Evolutionary conservation across 2,113 vertebrate genomes (phyloP), one percentile per base, ranked within the genome.

Genomic region (Hirundichthys speculiger): DNA sequence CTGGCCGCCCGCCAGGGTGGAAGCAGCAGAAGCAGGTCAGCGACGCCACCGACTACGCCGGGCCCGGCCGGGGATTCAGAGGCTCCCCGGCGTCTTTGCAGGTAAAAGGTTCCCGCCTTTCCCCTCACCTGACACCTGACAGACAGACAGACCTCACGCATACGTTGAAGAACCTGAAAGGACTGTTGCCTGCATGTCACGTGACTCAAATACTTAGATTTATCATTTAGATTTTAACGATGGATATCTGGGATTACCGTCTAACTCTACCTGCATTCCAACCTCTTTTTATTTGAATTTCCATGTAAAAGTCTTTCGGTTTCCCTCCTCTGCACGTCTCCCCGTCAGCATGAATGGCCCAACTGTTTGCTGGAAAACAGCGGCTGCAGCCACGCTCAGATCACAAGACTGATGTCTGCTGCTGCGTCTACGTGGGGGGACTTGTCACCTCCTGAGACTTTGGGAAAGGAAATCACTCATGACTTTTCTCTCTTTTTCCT

Each of bases 21-120:
- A 82, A 64, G 40, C 77, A 83, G 70, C 60, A 88, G 92, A 58
- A 27, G 50, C 94, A 95, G 68, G 88, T 93, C 82, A 96, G 90
- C 1, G 88, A 94, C 10, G 69, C 88, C 34, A 81, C 83, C 1
- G 84, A 88, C 56, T 86, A 92, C 19, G 50, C 58, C 0, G 19
- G 51, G 0, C 84, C 84, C 40, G 75, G 61, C 68, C 69, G 74
- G 74, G 34, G 75, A 53, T 79, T 77, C 64, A 80, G 86, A 24
- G 16, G 69, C 39, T 61, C 70, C 12, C 69, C 88, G 0, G 69
- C 47, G 0, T 5, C 81, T 2, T 83, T 92, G 25, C 74, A 74
- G 88, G 88, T 89, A 83, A 77, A 54, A 51, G 60, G n/a, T n/a
- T n/a, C n/a, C n/a, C n/a, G n/a, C n/a, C n/a, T n/a, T n/a, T n/a